Percentiles rank a stretch among this genome's conserved stretches.
phyloP scores from a whole-genome alignment of 1,140 invertebrate genomes.

The Cydia splendana region DNA sequence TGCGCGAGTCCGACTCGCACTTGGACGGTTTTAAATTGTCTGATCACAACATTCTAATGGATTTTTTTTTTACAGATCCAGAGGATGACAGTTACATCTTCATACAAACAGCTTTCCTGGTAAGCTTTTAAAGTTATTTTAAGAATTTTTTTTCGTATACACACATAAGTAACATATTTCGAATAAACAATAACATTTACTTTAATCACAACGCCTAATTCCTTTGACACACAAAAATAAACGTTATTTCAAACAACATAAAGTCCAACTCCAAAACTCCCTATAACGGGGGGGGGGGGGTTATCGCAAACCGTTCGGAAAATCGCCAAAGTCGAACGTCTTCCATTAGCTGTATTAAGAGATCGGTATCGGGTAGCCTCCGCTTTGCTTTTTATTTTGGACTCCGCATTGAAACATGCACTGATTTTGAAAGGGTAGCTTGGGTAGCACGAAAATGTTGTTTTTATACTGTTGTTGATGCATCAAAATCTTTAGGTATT shows the following conservation, averaged over 20 bases:
- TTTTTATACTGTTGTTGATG: too few relatives aligned
- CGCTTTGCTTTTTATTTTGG: neutral
- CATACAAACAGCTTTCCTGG: slow-evolving; percentile 40
- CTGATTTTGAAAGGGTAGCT: neutral
- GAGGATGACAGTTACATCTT: slow-evolving; percentile 43
- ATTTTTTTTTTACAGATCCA: slow-evolving; percentile 45
- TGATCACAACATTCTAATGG: neutral
- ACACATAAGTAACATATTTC: too few relatives aligned
- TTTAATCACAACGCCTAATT: slow-evolving; percentile 55
- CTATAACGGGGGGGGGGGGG: slow-evolving; percentile 33
- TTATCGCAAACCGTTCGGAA: slow-evolving; percentile 69
- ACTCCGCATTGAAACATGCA: neutral
- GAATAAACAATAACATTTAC: slow-evolving; percentile 53
- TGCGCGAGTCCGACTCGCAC: too few relatives aligned
- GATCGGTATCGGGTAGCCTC: slow-evolving; percentile 42
- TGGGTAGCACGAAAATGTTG: neutral
- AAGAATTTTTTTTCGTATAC: too few relatives aligned
- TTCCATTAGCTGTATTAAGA: slow-evolving; percentile 74
- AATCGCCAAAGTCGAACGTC: slow-evolving; percentile 61
- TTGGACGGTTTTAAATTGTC: too few relatives aligned
- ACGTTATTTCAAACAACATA: slow-evolving; percentile 41
- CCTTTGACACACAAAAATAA: neutral
- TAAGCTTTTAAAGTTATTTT: slow-evolving; percentile 30
- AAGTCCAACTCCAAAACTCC: slow-evolving; percentile 16
- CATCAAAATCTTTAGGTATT: too few relatives aligned